Evolutionary conservation across 2,888 invertebrate species (phyloP), one percentile per base, ranked within the genome.

Genomic region (Cinara cedri): DNA sequence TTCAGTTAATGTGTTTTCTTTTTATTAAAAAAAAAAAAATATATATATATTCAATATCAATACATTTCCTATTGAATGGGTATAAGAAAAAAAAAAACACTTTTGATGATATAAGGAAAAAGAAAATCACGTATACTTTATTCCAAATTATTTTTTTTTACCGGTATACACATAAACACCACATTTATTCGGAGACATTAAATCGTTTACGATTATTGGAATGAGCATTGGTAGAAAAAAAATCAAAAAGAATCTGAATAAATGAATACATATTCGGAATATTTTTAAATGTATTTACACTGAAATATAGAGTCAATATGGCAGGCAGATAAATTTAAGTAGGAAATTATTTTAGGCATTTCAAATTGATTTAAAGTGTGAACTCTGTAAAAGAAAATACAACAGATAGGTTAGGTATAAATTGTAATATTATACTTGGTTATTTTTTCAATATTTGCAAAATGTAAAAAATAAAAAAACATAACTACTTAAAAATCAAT

Each of bases 151-250:
- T 60, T 60, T 10, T 1, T 60, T 60, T 70, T n/a, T 3, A 68
- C 9, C 13, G 21, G 19, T 42, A 42, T 44, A 70, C 3, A 21
- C 16, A 55, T 55, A 55, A 34, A 70, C 42, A 54, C n/a, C n/a
- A 34, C 9, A 10, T 55, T 55, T 21, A 55, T 44, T 55, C 16
- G 11, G 55, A 16, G 42, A 54, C 51, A 34, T 70, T 70, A 34
- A 55, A 71, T 34, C 55, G 16, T 44, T 71, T 42, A 42, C 1
- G 42, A 21, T 42, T 70, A 70, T 70, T 62, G 63, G n/a, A 34
- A 8, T 9, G 34, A 60, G 16, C 42, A 19, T 42, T 21, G 1
- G 10, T 55, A 6, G 16, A 68, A 26, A 51, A 68, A 8, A 70
- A 54, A 70, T n/a, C n/a, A n/a, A n/a, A n/a, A n/a, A n/a, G n/a